Conservation (phyloP, 1,140 invertebrate species). For the Asobara japonica region DNA sequence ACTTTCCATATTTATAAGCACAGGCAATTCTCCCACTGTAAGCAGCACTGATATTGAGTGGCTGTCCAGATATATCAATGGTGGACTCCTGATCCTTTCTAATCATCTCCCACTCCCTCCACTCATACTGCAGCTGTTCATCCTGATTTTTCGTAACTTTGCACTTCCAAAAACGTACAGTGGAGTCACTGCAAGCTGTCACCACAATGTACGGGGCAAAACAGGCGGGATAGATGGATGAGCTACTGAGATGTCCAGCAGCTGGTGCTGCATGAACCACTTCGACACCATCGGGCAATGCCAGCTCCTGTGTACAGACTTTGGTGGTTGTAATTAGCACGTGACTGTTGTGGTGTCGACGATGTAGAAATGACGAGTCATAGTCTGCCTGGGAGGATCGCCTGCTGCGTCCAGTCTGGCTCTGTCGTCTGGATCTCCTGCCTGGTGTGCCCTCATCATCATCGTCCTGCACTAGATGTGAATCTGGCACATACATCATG, state of each 20-base stretch:
- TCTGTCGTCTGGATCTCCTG: conserved; percentile 58
- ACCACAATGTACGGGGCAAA: conserved; percentile 95
- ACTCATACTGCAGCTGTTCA: conserved; percentile 74
- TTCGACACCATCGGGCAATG: conserved; percentile 89
- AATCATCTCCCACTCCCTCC: conserved; percentile 92
- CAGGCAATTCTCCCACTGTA: conserved; percentile 97
- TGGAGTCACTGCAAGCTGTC: conserved; percentile 92
- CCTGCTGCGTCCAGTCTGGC: conserved; percentile 56
- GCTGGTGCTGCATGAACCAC: conserved; percentile 92
- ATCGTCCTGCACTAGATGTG: conserved; percentile 85
- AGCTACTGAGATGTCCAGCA: conserved; percentile 96
- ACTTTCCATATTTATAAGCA: conserved; percentile 92
- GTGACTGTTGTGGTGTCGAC: conserved; percentile 60
- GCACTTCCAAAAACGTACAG: conserved; percentile 79
- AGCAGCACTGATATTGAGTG: conserved; percentile 93
- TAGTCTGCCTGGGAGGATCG: conserved; percentile 60
- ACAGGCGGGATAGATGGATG: conserved; percentile 97
- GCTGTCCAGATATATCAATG: conserved; percentile 87
- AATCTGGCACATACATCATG: conserved; percentile 91
- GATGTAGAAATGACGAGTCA: conserved; percentile 49
- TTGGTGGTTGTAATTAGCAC: conserved; percentile 76
- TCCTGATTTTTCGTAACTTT: conserved; percentile 68
- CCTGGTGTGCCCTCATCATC: conserved; percentile 69
- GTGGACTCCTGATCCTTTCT: conserved; percentile 83
- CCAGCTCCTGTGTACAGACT: conserved; percentile 85